Evolutionary conservation across 2,888 invertebrate genomes (phyloP), one percentile per base, ranked within the genome.

Genomic region (Melanotus villosus): DNA sequence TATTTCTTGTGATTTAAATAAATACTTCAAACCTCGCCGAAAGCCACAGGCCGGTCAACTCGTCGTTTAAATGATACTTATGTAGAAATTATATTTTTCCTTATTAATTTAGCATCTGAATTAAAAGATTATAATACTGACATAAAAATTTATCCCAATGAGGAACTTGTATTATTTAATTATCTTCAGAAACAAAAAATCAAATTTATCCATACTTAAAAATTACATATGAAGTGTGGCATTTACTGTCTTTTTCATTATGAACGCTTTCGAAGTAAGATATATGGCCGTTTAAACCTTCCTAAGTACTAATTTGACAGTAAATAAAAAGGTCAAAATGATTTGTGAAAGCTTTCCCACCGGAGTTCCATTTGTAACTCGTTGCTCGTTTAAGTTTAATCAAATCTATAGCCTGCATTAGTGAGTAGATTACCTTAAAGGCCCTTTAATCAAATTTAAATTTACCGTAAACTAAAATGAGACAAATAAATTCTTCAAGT

Each of bases 401-500:
- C 21, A 47, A 47, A 47, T 19, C 16, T 47, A 47, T 23, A 1
- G 47, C 2, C 47, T 21, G 47, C 47, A 47, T 47, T 47, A 47
- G 12, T 10, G 9, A 47, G 7, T 1, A 18, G 5, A 32, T 3
- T 32, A 32, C 32, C 52, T 30, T 30, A 23, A 9, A 1, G n/a
- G 7, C 23, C 26, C 47, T 23, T 47, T 47, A 52, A 52, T 52
- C 52, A 52, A 52, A 52, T 34, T 32, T 32, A 52, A 32, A 32
- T 32, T 52, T 50, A 30, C 52, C 52, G 52, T 52, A 32, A 52
- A 52, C 32, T 32, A 9, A 32, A 26, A 52, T 52, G 5, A 52
- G 12, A 32, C 52, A 30, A 52, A 52, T 52, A 52, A 52, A 52
- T 52, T 52, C 32, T 16, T 52, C 10, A 32, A 18, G 4, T 26